A percentile compares a stretch with the other conserved stretches of the same genome.
Conservation (phyloP, 2,888 invertebrate species). For the Magallana nippona region DNA sequence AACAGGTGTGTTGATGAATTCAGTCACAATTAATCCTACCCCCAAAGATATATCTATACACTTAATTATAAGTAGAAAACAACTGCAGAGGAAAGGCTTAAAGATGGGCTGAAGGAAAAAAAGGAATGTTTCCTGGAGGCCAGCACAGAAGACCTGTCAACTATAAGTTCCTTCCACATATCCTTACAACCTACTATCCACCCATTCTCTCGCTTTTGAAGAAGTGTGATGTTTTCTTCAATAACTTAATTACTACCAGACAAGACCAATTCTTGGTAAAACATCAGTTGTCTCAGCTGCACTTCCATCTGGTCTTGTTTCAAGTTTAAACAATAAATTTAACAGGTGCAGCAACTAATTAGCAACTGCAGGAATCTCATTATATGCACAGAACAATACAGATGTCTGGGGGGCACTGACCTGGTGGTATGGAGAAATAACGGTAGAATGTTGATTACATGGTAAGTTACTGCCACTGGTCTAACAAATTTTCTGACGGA, state of each 20-base stretch:
- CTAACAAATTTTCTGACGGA: neutral
- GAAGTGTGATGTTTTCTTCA: constrained; percentile 1
- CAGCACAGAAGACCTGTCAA: neutral
- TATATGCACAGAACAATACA: neutral
- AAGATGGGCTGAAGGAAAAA: no score
- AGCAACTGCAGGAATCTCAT: constrained; percentile 22
- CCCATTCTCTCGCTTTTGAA: neutral
- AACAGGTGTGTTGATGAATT: constrained; percentile 30
- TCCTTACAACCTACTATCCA: neutral
- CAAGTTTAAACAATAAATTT: constrained; percentile 13
- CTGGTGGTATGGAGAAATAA: neutral
- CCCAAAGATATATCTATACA: neutral
- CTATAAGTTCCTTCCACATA: neutral
- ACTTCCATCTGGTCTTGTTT: constrained; percentile 9
- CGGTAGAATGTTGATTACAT: neutral
- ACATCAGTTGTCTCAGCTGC: constrained; percentile 15
- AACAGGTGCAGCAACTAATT: constrained; percentile 27
- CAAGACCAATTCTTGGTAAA: neutral
- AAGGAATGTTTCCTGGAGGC: neutral
- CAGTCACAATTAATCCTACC: neutral
- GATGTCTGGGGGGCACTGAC: constrained; percentile 3
- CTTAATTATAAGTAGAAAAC: neutral
- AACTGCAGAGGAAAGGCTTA: neutral
- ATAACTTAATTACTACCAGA: constrained; percentile 1
- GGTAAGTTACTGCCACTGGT: neutral